Base-by-base conservation (phyloP, 2,888 invertebrate genomes). In the Mesorhabditis spiculigera region DNA sequence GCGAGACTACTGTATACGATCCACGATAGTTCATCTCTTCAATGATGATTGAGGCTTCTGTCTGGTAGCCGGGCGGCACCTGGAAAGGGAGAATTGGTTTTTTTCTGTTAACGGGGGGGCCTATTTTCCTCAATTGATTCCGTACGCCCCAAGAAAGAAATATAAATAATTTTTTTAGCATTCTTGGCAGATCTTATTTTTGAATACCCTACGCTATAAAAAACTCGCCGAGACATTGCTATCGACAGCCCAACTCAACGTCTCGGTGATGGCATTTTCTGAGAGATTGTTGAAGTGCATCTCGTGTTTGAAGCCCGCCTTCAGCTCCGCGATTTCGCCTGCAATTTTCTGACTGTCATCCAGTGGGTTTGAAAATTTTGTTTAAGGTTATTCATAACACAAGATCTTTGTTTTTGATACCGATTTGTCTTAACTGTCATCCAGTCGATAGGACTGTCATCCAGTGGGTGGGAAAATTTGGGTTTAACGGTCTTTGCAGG, bases 221-320 rank as follows among this genome's bases (percentile, higher is more conserved):
- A 61, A 28, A 66, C 66, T 65, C 1, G 87, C 87, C 65, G 81
- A 81, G 45, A 88, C 86, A 71, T 85, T 86, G 66, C 82, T 87
- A 78, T 88, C 87, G 4, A 88, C 88, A n/a, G 86, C 86, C 89
- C 89, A 89, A 4, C 87, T 86, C 68, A 89, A 81, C 62, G 84
- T 80, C 74, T 88, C 87, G 68, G 81, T 78, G 67, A 86, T 82
- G 43, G 79, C 82, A 75, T 87, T 86, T 63, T 87, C 87, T 50
- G 78, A 81, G 43, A 83, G 78, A 58, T 84, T 84, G 71, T 85
- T 86, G 75, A 87, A 82, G 63, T 85, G 82, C 74, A 85, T 81
- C 73, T 87, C 87, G 69, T 86, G 82, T 65, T 85, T 84, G 79
- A 86, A 87, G 2, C 86, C 86, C 43, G 86, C 86, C 71, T 86